Conservation (phyloP, 2,113 vertebrate species). For the Muscicapa adusta region DNA sequence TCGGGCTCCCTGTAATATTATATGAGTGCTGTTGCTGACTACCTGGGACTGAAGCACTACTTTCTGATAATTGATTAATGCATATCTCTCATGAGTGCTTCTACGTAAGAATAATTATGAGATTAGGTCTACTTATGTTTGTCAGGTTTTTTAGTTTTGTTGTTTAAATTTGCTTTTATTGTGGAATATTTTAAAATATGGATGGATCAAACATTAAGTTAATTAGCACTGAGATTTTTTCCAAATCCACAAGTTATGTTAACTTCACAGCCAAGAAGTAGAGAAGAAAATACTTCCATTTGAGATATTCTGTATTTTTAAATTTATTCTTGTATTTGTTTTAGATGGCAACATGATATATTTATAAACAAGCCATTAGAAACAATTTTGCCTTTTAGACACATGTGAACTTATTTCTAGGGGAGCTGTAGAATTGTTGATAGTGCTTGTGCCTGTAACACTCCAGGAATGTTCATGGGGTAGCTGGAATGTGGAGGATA, state of each 20-base stretch:
- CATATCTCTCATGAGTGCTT: neutral
- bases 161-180: neutral
- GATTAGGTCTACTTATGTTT: neutral
- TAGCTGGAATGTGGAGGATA: neutral
- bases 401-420: neutral
- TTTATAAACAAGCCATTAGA: neutral
- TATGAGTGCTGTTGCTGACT: neutral
- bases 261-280: neutral
- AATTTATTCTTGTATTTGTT: neutral
- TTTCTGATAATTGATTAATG: conserved; percentile 7
- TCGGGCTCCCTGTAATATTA: neutral
- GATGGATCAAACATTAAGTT: neutral
- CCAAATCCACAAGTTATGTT: neutral
- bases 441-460: neutral
- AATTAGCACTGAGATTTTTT: neutral
- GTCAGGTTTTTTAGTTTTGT: accelerated
- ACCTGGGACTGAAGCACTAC: neutral
- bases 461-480: neutral
- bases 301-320: neutral
- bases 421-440: neutral
- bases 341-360: neutral
- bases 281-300: neutral
- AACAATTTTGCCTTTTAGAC: neutral
- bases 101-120: neutral
- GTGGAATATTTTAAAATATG: neutral